Percentiles rank a stretch among this genome's conserved stretches.
Conservation (phyloP, 2,888 invertebrate species). For the Euphydryas editha region DNA sequence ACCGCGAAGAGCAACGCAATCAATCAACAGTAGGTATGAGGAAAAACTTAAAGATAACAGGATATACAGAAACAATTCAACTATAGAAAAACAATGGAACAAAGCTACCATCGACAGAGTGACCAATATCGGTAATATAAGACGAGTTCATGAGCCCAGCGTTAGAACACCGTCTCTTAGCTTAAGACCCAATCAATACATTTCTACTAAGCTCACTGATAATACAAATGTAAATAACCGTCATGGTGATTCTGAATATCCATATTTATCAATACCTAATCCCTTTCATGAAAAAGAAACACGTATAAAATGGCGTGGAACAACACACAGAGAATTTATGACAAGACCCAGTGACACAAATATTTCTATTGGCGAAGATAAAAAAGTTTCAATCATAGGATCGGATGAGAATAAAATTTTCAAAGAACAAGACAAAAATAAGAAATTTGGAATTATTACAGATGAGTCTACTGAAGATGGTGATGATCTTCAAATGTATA, state of each 20-base stretch:
- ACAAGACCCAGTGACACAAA: background rate
- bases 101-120: slow-evolving; percentile 53
- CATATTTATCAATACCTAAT: background rate
- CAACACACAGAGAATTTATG: background rate
- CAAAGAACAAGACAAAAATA: background rate
- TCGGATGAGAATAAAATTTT: slow-evolving; percentile 5
- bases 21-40: slow-evolving; percentile 23
- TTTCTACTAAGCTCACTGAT: slow-evolving; percentile 5
- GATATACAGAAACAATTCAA: slow-evolving; percentile 55
- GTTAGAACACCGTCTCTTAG: slow-evolving; percentile 33
- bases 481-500: background rate
- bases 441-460: background rate
- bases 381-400: background rate
- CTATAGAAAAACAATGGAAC: slow-evolving; percentile 47
- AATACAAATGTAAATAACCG: background rate
- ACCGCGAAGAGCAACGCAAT: slow-evolving; percentile 31
- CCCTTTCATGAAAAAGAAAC: background rate
- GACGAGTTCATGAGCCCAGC: slow-evolving; percentile 46
- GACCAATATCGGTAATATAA: slow-evolving; percentile 53
- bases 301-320: background rate
- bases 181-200: slow-evolving; percentile 10
- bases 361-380: background rate
- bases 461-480: background rate
- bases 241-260: background rate
- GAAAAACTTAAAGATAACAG: slow-evolving; percentile 43